Evolutionary conservation across 2,888 invertebrate species (phyloP).

Genomic region (Entomobrya multifasciata): DNA sequence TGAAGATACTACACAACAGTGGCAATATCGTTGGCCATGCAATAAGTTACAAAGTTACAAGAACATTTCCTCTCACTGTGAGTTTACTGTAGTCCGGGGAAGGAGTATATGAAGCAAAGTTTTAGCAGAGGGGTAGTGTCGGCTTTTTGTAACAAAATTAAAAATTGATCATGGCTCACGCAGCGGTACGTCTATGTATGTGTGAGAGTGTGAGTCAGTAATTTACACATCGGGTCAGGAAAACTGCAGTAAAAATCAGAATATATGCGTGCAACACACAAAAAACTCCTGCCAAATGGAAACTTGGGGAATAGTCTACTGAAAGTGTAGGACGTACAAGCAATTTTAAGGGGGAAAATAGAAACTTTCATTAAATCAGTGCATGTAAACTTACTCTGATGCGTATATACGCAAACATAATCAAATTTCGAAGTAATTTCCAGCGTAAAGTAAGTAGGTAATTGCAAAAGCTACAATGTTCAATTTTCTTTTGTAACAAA

Average conservation of each 20-base stretch:
- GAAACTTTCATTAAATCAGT: background rate
- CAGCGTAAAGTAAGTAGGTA: background rate
- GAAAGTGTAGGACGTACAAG: background rate
- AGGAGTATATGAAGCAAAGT: background rate
- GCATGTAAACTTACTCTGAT: background rate
- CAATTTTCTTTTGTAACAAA: constrained; percentile 27
- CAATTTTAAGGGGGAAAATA: constrained; percentile 18
- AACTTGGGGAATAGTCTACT: background rate
- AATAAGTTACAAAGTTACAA: background rate
- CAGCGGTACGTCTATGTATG: constrained; percentile 60
- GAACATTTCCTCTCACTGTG: background rate
- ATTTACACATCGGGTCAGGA: constrained; percentile 71
- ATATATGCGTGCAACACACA: background rate
- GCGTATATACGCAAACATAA: constrained; percentile 15
- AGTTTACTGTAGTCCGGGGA: background rate
- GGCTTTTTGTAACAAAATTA: constrained; percentile 58
- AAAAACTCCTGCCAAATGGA: background rate
- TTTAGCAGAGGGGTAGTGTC: background rate
- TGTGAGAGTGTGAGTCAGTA: constrained; percentile 72
- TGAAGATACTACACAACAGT: constrained; percentile 20
- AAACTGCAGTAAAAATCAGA: constrained; percentile 53
- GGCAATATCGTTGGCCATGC: background rate
- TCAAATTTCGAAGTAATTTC: constrained; percentile 40
- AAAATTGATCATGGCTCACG: constrained; percentile 73
- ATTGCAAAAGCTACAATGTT: background rate